phyloP scores from a whole-genome alignment of 1,140 invertebrate genomes.

The Scaptomyza montana region DNA sequence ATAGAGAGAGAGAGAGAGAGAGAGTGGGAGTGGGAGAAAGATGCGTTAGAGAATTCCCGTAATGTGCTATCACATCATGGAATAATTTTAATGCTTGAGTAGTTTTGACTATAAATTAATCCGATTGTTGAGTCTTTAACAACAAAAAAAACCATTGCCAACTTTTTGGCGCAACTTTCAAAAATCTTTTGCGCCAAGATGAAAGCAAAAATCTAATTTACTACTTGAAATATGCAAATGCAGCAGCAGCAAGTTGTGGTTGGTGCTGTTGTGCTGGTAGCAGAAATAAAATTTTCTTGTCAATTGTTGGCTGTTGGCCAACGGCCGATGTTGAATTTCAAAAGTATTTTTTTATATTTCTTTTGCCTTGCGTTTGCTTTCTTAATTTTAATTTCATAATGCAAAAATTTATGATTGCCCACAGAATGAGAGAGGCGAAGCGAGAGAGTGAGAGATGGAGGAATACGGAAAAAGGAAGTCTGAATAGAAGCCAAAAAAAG shows the following conservation, averaged over 20 bases:
- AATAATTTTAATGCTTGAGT: background rate
- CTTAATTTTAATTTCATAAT: constrained; percentile 56
- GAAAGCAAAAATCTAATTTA: constrained; percentile 55
- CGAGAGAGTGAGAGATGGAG: no score
- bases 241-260: constrained; percentile 4
- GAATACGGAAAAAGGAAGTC: background rate
- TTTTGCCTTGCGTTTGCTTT: constrained; percentile 15
- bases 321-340: constrained; percentile 9
- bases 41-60: no score
- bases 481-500: background rate
- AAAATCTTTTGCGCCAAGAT: constrained; percentile 6
- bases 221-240: constrained; percentile 49
- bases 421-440: no score
- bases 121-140: background rate
- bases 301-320: constrained; percentile 47
- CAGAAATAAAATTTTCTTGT: constrained; percentile 36
- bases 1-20: no score
- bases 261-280: constrained; percentile 13
- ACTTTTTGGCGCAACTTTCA: constrained; percentile 33
- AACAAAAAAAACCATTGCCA: constrained; percentile 26
- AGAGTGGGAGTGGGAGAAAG: no score
- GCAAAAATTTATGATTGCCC: constrained; percentile 49
- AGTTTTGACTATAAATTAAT: constrained; percentile 1
- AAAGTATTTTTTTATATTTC: constrained; percentile 35
- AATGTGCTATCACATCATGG: background rate